Evolutionary conservation across 1,140 invertebrate genomes (phyloP).

Genomic region (Heterodera carotae): DNA sequence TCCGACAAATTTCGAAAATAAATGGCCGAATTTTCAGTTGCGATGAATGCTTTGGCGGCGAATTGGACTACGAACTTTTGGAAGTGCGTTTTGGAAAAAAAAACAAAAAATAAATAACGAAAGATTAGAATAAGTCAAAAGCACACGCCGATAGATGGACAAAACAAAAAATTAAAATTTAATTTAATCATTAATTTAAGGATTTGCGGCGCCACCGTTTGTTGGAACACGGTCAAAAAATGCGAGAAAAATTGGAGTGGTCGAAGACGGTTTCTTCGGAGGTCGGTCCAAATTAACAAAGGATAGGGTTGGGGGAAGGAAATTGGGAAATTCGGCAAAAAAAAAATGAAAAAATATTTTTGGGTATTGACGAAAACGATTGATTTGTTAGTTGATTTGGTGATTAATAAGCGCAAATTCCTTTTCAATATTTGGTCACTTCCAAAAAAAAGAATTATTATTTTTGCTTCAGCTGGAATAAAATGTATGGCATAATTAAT

Average conservation of each 20-base stretch:
- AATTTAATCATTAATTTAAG: neutral
- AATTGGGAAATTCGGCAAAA: too few species aligned
- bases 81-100: neutral
- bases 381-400: too few species aligned
- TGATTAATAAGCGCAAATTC: too few species aligned
- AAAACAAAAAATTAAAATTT: too few species aligned
- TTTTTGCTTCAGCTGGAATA: too few species aligned
- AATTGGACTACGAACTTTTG: neutral
- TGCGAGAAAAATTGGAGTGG: neutral
- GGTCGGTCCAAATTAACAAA: neutral
- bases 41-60: neutral
- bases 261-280: neutral
- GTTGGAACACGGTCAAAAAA: slow-evolving; percentile 3
- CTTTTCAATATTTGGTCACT: too few species aligned
- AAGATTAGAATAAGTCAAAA: neutral
- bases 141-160: neutral
- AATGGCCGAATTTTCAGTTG: slow-evolving; percentile 3
- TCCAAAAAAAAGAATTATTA: too few species aligned
- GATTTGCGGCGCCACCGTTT: slow-evolving; percentile 2
- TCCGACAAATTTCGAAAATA: neutral
- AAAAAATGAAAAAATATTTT: too few species aligned
- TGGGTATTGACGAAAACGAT: too few species aligned
- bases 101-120: neutral
- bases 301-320: too few species aligned
- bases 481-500: too few species aligned